Conservation (phyloP, 2,113 vertebrate genomes). For the Candoia aspera region DNA sequence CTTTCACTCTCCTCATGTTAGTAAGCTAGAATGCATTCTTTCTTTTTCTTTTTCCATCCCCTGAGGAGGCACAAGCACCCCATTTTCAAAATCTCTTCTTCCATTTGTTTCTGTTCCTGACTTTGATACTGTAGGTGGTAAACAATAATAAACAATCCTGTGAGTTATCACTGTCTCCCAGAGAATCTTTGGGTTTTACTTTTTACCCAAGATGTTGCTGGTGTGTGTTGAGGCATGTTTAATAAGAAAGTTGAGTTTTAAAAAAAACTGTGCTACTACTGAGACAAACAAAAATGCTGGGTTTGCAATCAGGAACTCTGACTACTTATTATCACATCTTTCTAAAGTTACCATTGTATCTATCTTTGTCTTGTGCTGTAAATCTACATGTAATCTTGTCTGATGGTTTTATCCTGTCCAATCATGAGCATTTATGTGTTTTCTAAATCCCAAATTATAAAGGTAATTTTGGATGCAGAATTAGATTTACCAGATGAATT, state of each 20-base stretch:
- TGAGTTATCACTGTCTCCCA: constrained; percentile 62
- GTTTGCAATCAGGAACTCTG: constrained; percentile 55
- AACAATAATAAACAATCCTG: constrained; percentile 62
- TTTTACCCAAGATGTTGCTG: constrained; percentile 53
- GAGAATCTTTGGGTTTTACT: constrained; percentile 57
- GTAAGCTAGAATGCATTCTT: constrained; percentile 36
- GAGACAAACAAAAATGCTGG: constrained; percentile 64
- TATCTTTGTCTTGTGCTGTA: neutral
- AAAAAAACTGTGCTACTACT: constrained; percentile 67
- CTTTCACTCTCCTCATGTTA: constrained; percentile 43
- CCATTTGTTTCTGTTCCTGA: constrained; percentile 64
- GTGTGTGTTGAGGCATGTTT: constrained; percentile 61
- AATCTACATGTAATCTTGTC: neutral
- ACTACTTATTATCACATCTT: constrained; percentile 41
- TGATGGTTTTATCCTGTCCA: neutral
- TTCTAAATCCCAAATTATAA: constrained; percentile 35
- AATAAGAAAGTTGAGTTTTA: constrained; percentile 62
- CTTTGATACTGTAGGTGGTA: constrained; percentile 56
- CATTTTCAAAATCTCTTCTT: constrained; percentile 54
- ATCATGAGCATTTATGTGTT: constrained; percentile 11
- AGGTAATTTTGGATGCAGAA: constrained; percentile 23
- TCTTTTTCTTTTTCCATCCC: constrained; percentile 26
- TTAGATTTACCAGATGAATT: constrained; percentile 4
- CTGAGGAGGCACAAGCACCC: constrained; percentile 50
- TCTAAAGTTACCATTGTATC: neutral